A percentile compares a stretch with the other conserved stretches of the same genome.
These are phyloP conservation scores for Pelusios castaneus DNA, from an alignment of 2,113 vertebrate genomes.

Conservation along the genomic window DNA sequence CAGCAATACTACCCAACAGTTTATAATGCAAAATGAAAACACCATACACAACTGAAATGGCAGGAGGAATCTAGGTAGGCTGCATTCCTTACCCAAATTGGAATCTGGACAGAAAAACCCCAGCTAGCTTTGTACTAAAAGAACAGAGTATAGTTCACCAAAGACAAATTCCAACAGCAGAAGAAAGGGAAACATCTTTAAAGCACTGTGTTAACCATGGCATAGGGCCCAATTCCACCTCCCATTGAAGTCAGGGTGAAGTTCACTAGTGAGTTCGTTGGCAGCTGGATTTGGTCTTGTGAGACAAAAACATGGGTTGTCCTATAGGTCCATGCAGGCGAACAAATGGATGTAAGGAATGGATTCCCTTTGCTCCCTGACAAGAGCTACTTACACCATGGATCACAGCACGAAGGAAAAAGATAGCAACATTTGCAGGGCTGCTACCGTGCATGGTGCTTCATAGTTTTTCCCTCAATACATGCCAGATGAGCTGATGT, in stretches of 20 bases:
- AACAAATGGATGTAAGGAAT: not conserved
- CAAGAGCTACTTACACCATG: not conserved
- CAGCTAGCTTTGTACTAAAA: not conserved
- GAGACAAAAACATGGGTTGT: not conserved
- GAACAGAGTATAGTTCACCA: not conserved
- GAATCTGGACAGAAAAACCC: not conserved
- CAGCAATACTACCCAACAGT: not conserved
- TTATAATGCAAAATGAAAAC: not conserved
- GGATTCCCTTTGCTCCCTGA: not conserved
- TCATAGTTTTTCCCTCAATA: rapidly evolving
- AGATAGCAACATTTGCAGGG: rapidly evolving
- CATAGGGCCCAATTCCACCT: rapidly evolving
- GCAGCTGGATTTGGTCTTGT: not conserved
- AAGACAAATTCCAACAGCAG: not conserved
- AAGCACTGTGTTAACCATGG: not conserved
- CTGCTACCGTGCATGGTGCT: not conserved
- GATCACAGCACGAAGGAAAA: not conserved
- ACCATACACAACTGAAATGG: not conserved
- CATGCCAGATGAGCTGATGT: rapidly evolving
- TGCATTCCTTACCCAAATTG: not conserved
- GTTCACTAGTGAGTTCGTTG: not conserved
- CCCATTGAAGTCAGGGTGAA: not conserved
- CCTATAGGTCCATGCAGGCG: not conserved
- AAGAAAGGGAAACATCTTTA: not conserved
- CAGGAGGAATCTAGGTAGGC: not conserved